Evolutionary conservation across 37 sponge, comb jelly and placozoan species (phyloP).

Genomic region (Dysidea cf. avara): DNA sequence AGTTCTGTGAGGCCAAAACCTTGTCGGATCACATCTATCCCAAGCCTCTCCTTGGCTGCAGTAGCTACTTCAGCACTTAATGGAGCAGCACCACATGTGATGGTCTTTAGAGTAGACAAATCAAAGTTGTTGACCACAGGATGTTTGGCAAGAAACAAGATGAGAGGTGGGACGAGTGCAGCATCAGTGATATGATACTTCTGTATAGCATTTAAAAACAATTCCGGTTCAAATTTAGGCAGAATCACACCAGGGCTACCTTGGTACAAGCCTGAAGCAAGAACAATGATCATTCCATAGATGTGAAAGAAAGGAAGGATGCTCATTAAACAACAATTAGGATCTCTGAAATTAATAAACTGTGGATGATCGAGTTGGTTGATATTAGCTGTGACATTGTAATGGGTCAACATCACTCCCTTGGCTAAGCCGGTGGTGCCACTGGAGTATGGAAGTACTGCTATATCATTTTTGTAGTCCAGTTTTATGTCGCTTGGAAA

Average conservation of each 20-base stretch:
- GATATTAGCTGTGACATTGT: too few species aligned
- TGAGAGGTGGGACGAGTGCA: conserved; percentile 74
- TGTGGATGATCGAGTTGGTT: conserved; percentile 48
- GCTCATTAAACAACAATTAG: conserved; percentile 8
- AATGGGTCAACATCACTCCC: conserved; percentile 86
- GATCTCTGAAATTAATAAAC: conserved; percentile 1
- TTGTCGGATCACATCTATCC: conserved; percentile 39
- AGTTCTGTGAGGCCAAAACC: conserved; percentile 87
- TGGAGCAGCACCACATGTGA: conserved; percentile 85
- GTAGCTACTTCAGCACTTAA: conserved; percentile 65
- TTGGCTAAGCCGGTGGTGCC: conserved; percentile 92
- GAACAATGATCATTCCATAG: conserved; percentile 67
- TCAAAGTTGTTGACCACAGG: too few species aligned
- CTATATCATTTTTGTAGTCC: too few species aligned
- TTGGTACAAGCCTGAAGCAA: conserved; percentile 34
- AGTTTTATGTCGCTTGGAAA: too few species aligned
- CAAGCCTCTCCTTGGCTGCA: conserved; percentile 40
- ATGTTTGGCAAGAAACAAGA: conserved; percentile 87
- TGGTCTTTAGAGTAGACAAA: conserved; percentile 42
- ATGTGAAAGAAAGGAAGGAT: conserved; percentile 85
- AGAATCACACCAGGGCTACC: conserved; percentile 58
- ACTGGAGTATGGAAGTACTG: too few species aligned
- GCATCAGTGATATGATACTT: conserved; percentile 41
- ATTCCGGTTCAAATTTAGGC: conserved; percentile 71
- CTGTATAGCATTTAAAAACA: conserved; percentile 59